These are phyloP conservation scores for Furcula furcula DNA, from an alignment of 2,888 invertebrate species.

Conservation along the genomic window DNA sequence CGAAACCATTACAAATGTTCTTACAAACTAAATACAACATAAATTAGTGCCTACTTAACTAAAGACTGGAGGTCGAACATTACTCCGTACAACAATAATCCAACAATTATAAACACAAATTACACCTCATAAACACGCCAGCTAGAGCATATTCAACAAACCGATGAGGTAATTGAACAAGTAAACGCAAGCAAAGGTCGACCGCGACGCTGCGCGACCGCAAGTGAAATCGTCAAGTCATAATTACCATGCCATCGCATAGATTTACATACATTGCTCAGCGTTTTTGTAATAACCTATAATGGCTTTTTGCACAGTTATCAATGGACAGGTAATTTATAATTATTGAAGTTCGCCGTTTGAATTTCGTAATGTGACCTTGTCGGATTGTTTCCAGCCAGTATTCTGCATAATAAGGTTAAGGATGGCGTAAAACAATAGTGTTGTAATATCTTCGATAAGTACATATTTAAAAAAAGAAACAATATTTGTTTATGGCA, in stretches of 20 bases:
- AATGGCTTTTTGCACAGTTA: not conserved
- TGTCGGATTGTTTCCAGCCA: conserved; percentile 40
- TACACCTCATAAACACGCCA: too few species aligned
- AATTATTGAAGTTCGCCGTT: conserved; percentile 6
- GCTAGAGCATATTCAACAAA: conserved; percentile 16
- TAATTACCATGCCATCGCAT: conserved; percentile 11
- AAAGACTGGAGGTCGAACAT: too few species aligned
- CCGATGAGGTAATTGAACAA: conserved; percentile 26
- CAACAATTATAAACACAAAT: too few species aligned
- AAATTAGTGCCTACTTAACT: too few species aligned
- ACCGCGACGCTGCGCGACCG: conserved; percentile 8
- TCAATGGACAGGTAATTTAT: conserved; percentile 9
- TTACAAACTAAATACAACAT: too few species aligned
- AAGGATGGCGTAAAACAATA: conserved; percentile 12
- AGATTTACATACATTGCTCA: conserved; percentile 9
- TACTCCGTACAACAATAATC: too few species aligned
- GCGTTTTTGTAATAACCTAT: not conserved
- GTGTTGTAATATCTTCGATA: too few species aligned
- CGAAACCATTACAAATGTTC: too few species aligned
- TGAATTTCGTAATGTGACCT: conserved; percentile 44
- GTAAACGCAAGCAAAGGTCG: conserved; percentile 27
- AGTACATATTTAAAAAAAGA: too few species aligned
- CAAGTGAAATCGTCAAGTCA: conserved; percentile 31
- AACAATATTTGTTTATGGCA: too few species aligned
- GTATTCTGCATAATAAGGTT: conserved; percentile 45